Evolutionary conservation across 2,888 invertebrate species (phyloP), one percentile per base, ranked within the genome.

Genomic region (Agonopterix alstromeriana): DNA sequence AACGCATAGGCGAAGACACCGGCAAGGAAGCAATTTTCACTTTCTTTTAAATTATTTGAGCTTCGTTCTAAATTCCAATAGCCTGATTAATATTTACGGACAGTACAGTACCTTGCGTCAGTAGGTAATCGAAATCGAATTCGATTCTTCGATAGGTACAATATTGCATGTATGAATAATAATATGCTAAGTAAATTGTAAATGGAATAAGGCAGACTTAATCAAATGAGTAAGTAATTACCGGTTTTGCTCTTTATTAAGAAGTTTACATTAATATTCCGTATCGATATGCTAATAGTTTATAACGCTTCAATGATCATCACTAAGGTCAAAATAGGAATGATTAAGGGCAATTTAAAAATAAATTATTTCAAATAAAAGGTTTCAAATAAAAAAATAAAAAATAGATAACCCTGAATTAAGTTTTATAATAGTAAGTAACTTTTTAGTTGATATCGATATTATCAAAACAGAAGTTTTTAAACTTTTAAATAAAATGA

Each of bases 41-140:
- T 87, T 86, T 85, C 86, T 79, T 83, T 82, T 79, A 68, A 76
- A 78, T 77, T 72, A 79, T 77, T 77, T 74, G 64, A 69, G 57
- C 53, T 55, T 47, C 67, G 75, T 67, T 68, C 70, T 69, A 71
- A 77, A 77, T 79, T 73, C 64, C 57, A 64, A 63, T 58, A 47
- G 61, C 60, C 70, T 74, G 68, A 73, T 82, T 80, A 75, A 71
- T 70, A 79, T 74, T 27, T 71, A 57, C 68, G 51, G 60, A 55
- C 73, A 61, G 55, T 52, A 54, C 50, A 43, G 48, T 36, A 14
- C 47, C 55, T 76, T 77, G 66, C 72, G 72, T 72, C 72, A 75
- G n/a, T 36, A n/a, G 10, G 36, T 36, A 10, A 47, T 38, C n/a
- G 48, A 55, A 51, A 50, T 58, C 47, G 49, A 54, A 54, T 50